A percentile compares a stretch with the other conserved stretches of the same genome.
These are phyloP conservation scores for Coremacera marginata DNA, from an alignment of 2,888 invertebrate genomes.

Conservation along the genomic window DNA sequence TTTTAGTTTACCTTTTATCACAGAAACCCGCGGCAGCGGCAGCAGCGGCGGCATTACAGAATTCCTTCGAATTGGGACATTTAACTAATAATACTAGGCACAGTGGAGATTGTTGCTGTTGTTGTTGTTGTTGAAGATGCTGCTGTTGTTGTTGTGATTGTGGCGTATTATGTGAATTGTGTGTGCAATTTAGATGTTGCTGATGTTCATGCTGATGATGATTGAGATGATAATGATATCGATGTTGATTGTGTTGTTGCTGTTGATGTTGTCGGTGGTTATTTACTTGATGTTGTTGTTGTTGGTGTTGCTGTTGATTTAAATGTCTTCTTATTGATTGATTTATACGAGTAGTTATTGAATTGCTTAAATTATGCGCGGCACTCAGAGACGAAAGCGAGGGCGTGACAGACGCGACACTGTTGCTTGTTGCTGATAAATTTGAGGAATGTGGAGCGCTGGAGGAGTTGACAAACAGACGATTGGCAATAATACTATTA, in stretches of 20 bases:
- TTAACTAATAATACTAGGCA: conserved; percentile 70
- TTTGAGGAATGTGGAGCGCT: conserved; percentile 31
- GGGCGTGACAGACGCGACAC: not conserved
- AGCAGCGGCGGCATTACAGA: conserved; percentile 60
- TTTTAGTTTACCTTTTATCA: conserved; percentile 66
- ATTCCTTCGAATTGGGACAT: conserved; percentile 70
- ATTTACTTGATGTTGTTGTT: conserved; percentile 44
- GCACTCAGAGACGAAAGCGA: conserved; percentile 6
- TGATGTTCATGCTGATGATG: conserved; percentile 40
- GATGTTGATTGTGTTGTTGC: conserved; percentile 40
- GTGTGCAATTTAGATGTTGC: conserved; percentile 40
- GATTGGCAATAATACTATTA: conserved; percentile 64
- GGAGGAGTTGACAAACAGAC: conserved; percentile 51
- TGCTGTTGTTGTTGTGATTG: conserved; percentile 48
- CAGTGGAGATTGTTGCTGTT: conserved; percentile 63
- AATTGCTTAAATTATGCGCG: conserved; percentile 58
- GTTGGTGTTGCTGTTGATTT: conserved; percentile 61
- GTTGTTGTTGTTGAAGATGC: conserved; percentile 49
- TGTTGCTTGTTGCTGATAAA: conserved; percentile 47
- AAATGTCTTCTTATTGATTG: conserved; percentile 65
- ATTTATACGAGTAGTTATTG: conserved; percentile 64
- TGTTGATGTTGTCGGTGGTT: conserved; percentile 34
- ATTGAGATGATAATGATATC: conserved; percentile 37
- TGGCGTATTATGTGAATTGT: conserved; percentile 46
- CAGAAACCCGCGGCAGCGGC: conserved; percentile 68